Base-by-base conservation (phyloP, 2,797 vertebrate species). In the Myotis myotis region DNA sequence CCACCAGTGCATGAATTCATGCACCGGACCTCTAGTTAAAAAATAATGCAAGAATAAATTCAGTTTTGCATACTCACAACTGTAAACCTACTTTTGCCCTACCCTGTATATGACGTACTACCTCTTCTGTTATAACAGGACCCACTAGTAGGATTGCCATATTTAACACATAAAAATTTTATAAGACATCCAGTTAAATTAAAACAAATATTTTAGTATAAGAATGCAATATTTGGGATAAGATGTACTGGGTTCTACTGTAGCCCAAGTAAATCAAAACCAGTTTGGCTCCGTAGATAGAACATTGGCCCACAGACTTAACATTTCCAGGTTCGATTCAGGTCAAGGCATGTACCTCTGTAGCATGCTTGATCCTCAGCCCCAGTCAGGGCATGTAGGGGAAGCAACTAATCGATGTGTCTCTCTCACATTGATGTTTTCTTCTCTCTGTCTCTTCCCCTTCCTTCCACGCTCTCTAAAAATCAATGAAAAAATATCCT, bases 121-220 rank as follows among this genome's bases (percentile, higher is more conserved):
- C 19, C 25, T 81, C 49, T 78, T 92, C 33, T 25, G 12, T 87
- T 93, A 64, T 13, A 89, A 66, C 3, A 82, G 49, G 57, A 62
- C n/a, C 44, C 6, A 16, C 20, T 71, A n/a, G 19, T 66, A 68
- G 10, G 16, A 22, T 74, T 79, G n/a, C 49, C 60, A 93, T 28
- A 92, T 96, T 91, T 57, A 90, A 47, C 33, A 47, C 33, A 55
- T 72, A 89, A 87, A 95, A 66, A 84, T 81, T 47, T 47, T 86
- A 38, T 2, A 72, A 60, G 30, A 44, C 1, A 33, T 5, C 3
- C 3, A 25, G 17, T 74, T 87, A 89, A 66, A 85, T 80, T 41
- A 83, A 49, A 75, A 64, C 20, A 36, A 33, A 9, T 41, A n/a
- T 51, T 81, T 76, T 55, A 87, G 72, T 38, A 8, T 68, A 84